Conservation (phyloP, 2,888 invertebrate species). For the Trichacis sp. region DNA sequence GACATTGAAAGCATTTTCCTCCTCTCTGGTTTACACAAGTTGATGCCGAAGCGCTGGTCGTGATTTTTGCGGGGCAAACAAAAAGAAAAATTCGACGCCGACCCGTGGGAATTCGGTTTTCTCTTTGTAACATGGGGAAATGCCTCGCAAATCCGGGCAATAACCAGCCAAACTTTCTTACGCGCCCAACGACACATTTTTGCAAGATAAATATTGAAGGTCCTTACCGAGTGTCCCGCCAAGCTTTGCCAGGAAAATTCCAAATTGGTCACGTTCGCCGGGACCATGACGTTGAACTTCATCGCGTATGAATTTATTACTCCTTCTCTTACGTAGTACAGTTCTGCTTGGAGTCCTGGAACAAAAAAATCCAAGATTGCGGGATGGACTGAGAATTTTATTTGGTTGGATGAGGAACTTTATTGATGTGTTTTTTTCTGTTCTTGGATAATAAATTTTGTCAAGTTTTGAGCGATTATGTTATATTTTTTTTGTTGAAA, state of each 20-base stretch:
- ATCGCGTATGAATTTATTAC: conserved; percentile 88
- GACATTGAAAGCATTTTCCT: conserved; percentile 52
- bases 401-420: no score
- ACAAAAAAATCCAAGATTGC: conserved; percentile 49
- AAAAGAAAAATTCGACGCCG: conserved; percentile 11
- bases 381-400: no score
- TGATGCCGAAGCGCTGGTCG: conserved; percentile 24
- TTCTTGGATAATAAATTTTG: no score
- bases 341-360: conserved; percentile 80
- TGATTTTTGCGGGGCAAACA: conserved; percentile 38
- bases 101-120: conserved; percentile 10
- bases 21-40: conserved; percentile 35
- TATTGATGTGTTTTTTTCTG: no score
- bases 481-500: neutral
- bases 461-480: neutral
- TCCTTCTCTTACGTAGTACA: conserved; percentile 87
- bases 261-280: conserved; percentile 82
- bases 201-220: neutral
- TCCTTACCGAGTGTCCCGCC: conserved; percentile 78
- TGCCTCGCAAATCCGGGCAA: conserved; percentile 8
- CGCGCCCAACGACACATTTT: neutral
- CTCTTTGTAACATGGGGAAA: conserved; percentile 2
- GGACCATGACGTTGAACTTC: conserved; percentile 84
- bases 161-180: conserved; percentile 8
- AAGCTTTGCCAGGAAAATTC: conserved; percentile 90